These are phyloP conservation scores for Euproctis similis DNA, from an alignment of 2,888 invertebrate genomes.

Conservation along the genomic window DNA sequence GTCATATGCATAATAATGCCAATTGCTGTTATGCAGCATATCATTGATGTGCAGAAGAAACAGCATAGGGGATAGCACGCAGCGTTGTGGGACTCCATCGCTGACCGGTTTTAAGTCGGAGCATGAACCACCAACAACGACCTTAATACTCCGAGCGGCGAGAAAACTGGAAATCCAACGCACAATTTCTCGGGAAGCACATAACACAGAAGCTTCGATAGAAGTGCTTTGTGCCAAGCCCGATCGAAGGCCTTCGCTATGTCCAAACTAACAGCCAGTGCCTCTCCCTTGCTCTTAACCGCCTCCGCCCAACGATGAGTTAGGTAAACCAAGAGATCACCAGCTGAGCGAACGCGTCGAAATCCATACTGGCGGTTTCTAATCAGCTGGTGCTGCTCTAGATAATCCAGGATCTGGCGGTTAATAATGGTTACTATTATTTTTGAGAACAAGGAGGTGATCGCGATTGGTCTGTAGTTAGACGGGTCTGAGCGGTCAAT, in stretches of 20 bases:
- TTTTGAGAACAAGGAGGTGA: slow-evolving; percentile 1
- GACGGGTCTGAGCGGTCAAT: background rate
- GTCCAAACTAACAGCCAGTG: slow-evolving; percentile 1
- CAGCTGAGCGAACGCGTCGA: background rate
- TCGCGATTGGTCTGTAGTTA: background rate
- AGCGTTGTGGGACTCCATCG: slow-evolving; percentile 2
- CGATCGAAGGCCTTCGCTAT: slow-evolving; percentile 4
- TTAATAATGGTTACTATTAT: no score
- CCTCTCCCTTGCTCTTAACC: background rate
- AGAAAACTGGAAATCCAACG: slow-evolving; percentile 1
- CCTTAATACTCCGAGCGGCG: background rate
- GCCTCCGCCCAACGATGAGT: slow-evolving; percentile 1
- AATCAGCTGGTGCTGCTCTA: no score
- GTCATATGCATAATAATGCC: slow-evolving; percentile 1
- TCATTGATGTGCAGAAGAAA: slow-evolving; percentile 3
- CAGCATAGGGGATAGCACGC: slow-evolving; percentile 2
- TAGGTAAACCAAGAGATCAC: slow-evolving; percentile 3
- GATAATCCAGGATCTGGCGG: no score
- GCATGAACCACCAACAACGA: no score
- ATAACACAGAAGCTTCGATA: slow-evolving; percentile 3
- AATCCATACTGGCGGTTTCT: background rate
- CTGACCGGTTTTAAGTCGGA: no score
- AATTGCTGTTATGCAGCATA: no score
- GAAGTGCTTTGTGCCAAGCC: slow-evolving; percentile 2
- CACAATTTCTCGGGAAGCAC: slow-evolving; percentile 2